Evolutionary conservation across 2,797 vertebrate genomes (phyloP), one percentile per base, ranked within the genome.

Genomic region (Pipistrellus nathusii): DNA sequence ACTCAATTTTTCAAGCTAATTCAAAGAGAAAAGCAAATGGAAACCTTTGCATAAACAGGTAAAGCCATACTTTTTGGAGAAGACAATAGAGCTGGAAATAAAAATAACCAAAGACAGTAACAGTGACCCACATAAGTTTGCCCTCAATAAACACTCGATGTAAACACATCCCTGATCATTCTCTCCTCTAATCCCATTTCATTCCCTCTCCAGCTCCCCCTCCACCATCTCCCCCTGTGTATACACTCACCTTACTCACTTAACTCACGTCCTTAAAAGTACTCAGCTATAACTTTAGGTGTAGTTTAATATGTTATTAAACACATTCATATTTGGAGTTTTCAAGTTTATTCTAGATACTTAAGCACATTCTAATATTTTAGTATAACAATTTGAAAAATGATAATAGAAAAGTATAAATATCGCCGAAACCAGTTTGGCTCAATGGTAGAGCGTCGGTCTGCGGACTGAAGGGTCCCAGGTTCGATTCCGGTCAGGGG

Each of bases 81-180:
- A 91, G 87, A 71, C 9, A 87, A 38, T 53, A 82, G 0, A 87
- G 27, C 59, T 57, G 32, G 55, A 66, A 94, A 90, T 75, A 88
- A 91, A 92, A 94, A 94, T 46, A 71, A 85, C 1, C 30, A 66
- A 89, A 85, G 41, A n/a, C 8, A 38, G 6, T 7, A 76, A 83
- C 25, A 78, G 38, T 38, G 30, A 81, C 21, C 59, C 41, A 12
- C 2, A 1, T 62, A 84, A 68, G 4, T 32, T 27, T 48, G 10
- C n/a, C 17, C 18, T 38, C 7, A 71, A 59, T 78, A 80, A 93
- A 57, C 27, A 71, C 5, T 51, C 38, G 25, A 85, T 20, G 72
- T 64, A 93, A 88, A 85, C 11, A 81, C 46, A 71, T 35, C 59
- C 6, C 2, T 68, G 8, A 9, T 23, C 23, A 69, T 78, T 90